These are phyloP conservation scores for Drosophila nasuta DNA, from an alignment of 1,140 invertebrate species.

Conservation along the genomic window DNA sequence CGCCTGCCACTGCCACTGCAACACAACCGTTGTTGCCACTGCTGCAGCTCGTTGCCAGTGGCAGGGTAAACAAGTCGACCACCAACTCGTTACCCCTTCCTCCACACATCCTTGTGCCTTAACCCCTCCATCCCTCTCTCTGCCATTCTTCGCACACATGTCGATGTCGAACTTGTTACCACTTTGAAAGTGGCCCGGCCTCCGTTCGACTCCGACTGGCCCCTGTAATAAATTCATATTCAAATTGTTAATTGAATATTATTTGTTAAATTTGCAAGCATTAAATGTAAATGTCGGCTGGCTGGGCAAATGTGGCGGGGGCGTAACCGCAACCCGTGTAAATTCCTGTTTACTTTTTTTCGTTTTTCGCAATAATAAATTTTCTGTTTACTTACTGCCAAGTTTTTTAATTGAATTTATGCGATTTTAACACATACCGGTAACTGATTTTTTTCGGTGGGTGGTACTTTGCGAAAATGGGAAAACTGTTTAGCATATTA, in stretches of 20 bases:
- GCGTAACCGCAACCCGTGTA: conserved; percentile 55
- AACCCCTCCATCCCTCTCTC: background rate
- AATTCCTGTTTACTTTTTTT: conserved; percentile 32
- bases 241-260: conserved; percentile 84
- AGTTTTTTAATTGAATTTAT: conserved; percentile 63
- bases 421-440: conserved; percentile 46
- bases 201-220: conserved; percentile 58
- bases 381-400: conserved; percentile 22
- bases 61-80: conserved; percentile 81
- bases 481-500: conserved; percentile 3
- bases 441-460: background rate
- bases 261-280: conserved; percentile 84
- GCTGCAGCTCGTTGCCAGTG: conserved; percentile 50
- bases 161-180: conserved; percentile 80
- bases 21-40: conserved; percentile 1
- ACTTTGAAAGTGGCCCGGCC: conserved; percentile 72
- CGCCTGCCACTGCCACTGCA: conserved; percentile 46
- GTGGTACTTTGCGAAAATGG: background rate
- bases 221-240: conserved; percentile 83
- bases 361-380: conserved; percentile 16
- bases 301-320: conserved; percentile 49
- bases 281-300: conserved; percentile 81
- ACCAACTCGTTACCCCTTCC: conserved; percentile 65
- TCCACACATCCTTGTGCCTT: background rate
- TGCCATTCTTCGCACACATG: conserved; percentile 39